Base-by-base conservation (phyloP, 2,888 invertebrate genomes). In the Epinotia brunnichana region DNA sequence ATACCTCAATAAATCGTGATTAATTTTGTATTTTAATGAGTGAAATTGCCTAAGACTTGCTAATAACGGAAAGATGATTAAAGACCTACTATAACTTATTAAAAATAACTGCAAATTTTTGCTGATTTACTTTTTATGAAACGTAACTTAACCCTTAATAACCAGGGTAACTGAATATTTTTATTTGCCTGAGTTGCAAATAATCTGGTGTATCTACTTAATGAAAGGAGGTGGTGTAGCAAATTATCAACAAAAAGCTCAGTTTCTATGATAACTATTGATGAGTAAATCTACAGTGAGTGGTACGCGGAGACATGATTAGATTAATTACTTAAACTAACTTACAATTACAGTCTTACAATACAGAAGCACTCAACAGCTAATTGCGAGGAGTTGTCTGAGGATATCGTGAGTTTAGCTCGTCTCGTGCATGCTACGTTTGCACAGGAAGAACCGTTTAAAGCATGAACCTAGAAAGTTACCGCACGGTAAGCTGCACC, bases 1-100 rank as follows among this genome's bases (percentile, higher is more conserved):
- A 81, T 79, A 80, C 80, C 79, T 76, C 74, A 60, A 76, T 79
- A 79, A 78, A 78, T 76, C 73, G 69, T 77, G 76, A 77, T 73
- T 69, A 63, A 63, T 72, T 67, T 67, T 35, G 54, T 51, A 29
- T 73, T 73, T 69, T 73, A 69, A 63, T 63, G 59, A 73, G n/a
- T 39, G 11, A 62, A 63, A 56, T 48, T 56, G 56, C 70, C 59
- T 29, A 17, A 15, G 39, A 57, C 41, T 51, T 57, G 56, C 62
- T 62, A 59, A 57, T 35, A 57, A 39, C 56, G 11, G 17, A 35
- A 51, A n/a, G 9, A 21, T 53, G 29, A 48, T 11, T 11, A 60
- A 5, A 35, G 7, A 35, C 35, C 35, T 35, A 35, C 35, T 35
- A 35, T 24, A 24, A 24, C 1, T 24, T 24, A 24, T 35, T 7